Base-by-base conservation (phyloP, 2,113 vertebrate genomes). In the Gymnorhina tibicen region DNA sequence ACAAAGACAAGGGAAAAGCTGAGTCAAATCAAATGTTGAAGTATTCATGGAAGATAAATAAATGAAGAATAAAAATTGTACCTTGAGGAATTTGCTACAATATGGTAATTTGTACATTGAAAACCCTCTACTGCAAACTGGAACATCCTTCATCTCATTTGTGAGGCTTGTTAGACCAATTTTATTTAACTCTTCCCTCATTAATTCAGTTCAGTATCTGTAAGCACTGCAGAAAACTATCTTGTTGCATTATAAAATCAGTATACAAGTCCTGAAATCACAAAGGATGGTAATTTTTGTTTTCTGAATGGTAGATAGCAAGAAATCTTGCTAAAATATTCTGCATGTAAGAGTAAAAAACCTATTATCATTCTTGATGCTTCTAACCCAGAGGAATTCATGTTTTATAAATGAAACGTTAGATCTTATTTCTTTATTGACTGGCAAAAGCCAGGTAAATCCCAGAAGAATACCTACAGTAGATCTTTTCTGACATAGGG, bases 321-420 rank as follows among this genome's bases (percentile, higher is more conserved):
- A 90, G 73, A 75, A 44, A 7, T 6, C 2, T 33, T 47, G 15
- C 17, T 83, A 77, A 94, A 94, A 91, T 93, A 89, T 77, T 89
- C 67, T 80, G n/a, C 72, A 77, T 89, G 44, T 67, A 85, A 58
- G 27, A 84, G 21, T 60, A 67, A 83, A 91, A 91, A 88, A 32
- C 39, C 42, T 92, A 59, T 95, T 93, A 89, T 89, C 74, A 75
- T 92, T 96, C 82, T 49, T 77, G 84, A 93, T 96, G 81, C 60
- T 63, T 94, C 88, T 76, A 91, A 75, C 84, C 81, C 86, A 91
- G 82, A 92, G 82, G 78, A 94, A 97, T 96, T 93, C 92, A 95
- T 93, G 95, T 93, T 97, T 97, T 95, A 93, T 96, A 93, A 97
- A 97, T 95, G 87, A 95, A 93, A 93, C 78, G 83, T 93, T 95